These are phyloP conservation scores for Hirtodrosophila confusa DNA, from an alignment of 2,888 invertebrate genomes.

Conservation along the genomic window DNA sequence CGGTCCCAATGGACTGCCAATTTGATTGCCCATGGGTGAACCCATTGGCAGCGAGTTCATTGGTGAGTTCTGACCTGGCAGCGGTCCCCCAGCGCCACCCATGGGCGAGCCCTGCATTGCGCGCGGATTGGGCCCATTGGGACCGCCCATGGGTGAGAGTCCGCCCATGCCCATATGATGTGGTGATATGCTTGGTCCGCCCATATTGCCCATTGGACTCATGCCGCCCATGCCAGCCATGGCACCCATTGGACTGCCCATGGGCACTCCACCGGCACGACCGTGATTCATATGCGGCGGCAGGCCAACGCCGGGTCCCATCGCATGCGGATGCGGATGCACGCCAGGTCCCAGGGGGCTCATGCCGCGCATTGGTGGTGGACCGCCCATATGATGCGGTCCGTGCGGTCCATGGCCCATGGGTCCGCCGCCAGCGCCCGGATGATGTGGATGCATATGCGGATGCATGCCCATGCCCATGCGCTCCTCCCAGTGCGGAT, in stretches of 20 bases:
- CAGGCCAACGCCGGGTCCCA: conserved; percentile 80
- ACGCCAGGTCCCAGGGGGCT: conserved; percentile 78
- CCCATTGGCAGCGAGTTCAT: conserved; percentile 90
- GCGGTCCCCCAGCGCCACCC: conserved; percentile 87
- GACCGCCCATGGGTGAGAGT: conserved; percentile 86
- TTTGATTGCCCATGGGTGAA: conserved; percentile 89
- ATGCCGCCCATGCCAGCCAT: conserved; percentile 85
- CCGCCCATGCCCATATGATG: conserved; percentile 83
- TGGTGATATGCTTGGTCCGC: conserved; percentile 84
- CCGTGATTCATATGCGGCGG: conserved; percentile 84
- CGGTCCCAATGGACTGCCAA: conserved; percentile 84
- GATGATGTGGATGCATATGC: conserved; percentile 89
- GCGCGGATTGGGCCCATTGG: conserved; percentile 85
- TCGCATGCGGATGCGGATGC: conserved; percentile 76
- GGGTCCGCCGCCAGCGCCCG: conserved; percentile 86
- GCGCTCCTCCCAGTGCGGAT: conserved; percentile 85
- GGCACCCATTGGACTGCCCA: conserved; percentile 86
- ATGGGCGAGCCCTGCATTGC: conserved; percentile 88
- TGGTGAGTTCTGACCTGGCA: conserved; percentile 86
- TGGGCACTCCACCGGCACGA: conserved; percentile 80
- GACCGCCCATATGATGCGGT: conserved; percentile 86
- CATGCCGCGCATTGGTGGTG: conserved; percentile 85
- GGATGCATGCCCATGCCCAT: conserved; percentile 85
- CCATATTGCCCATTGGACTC: conserved; percentile 85
- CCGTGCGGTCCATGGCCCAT: conserved; percentile 82